Evolutionary conservation across 2,113 vertebrate species (phyloP).

Genomic region (Nannospalax galili): DNA sequence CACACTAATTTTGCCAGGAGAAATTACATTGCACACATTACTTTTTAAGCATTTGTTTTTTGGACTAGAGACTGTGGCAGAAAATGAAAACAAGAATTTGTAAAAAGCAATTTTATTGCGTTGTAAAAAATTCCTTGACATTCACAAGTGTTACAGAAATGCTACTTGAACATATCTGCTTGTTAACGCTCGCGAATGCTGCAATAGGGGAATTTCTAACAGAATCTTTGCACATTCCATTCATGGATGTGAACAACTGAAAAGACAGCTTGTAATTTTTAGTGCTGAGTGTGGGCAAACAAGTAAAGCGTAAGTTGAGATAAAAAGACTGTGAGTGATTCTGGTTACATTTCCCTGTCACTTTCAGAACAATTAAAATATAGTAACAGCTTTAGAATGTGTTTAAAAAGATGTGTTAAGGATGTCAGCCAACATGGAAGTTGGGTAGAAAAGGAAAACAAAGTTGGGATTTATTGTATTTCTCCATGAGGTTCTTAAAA

Average conservation of each 20-base stretch:
- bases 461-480: neutral
- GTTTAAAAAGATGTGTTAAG: slow-evolving; percentile 42
- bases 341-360: slow-evolving; percentile 57
- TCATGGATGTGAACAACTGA: slow-evolving; percentile 35
- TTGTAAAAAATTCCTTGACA: neutral
- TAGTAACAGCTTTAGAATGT: slow-evolving; percentile 49
- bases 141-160: neutral
- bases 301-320: neutral
- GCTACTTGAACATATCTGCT: neutral
- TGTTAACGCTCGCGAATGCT: slow-evolving; percentile 25
- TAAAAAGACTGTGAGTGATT: neutral
- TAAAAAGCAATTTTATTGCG: slow-evolving; percentile 34
- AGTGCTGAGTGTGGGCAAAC: slow-evolving; percentile 20
- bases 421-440: slow-evolving; percentile 51
- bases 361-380: slow-evolving; percentile 48
- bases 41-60: neutral
- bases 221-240: slow-evolving; percentile 2
- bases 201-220: slow-evolving; percentile 6
- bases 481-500: neutral
- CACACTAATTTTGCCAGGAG: neutral
- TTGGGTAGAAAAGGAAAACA: neutral
- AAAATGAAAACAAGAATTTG: slow-evolving; percentile 21
- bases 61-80: neutral
- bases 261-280: slow-evolving; percentile 38
- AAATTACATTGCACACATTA: slow-evolving; percentile 5